These are phyloP conservation scores for Himalopsyche tibetana DNA, from an alignment of 2,888 invertebrate genomes.

Conservation along the genomic window DNA sequence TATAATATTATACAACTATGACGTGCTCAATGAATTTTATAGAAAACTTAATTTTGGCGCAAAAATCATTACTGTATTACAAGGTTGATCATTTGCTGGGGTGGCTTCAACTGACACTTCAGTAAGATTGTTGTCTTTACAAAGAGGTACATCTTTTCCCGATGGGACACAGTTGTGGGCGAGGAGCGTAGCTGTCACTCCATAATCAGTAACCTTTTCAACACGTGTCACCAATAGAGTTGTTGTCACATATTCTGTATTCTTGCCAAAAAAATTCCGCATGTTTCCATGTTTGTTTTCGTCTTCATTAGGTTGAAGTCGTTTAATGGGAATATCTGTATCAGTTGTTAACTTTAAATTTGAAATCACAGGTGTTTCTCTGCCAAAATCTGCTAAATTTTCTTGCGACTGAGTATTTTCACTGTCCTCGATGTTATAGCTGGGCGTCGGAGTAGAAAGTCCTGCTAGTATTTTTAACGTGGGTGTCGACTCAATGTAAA, in stretches of 20 bases:
- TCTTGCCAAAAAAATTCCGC: slow-evolving; percentile 47
- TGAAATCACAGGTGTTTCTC: slow-evolving; percentile 50
- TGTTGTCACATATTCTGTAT: slow-evolving; percentile 53
- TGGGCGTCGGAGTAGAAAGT: slow-evolving; percentile 36
- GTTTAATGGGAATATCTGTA: slow-evolving; percentile 45
- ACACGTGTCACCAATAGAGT: slow-evolving; percentile 61
- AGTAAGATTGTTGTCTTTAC: background rate
- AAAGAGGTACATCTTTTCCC: slow-evolving; percentile 51
- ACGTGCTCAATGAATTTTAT: too few relatives aligned
- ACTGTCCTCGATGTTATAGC: background rate
- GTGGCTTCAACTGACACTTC: background rate
- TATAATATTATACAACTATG: too few relatives aligned
- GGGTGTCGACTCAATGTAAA: background rate
- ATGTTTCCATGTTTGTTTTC: background rate
- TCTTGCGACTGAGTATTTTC: slow-evolving; percentile 47
- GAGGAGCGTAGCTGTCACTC: slow-evolving; percentile 60
- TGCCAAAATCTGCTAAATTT: slow-evolving; percentile 48
- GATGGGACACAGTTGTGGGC: slow-evolving; percentile 58
- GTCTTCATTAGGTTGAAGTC: slow-evolving; percentile 37
- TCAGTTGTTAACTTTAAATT: slow-evolving; percentile 53
- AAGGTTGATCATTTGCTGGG: background rate
- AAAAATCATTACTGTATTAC: too few relatives aligned
- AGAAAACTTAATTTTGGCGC: too few relatives aligned
- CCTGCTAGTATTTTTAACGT: background rate
- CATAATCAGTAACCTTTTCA: slow-evolving; percentile 57